These are phyloP conservation scores for Carettochelys insculpta DNA, from an alignment of 2,113 vertebrate species.

Conservation along the genomic window DNA sequence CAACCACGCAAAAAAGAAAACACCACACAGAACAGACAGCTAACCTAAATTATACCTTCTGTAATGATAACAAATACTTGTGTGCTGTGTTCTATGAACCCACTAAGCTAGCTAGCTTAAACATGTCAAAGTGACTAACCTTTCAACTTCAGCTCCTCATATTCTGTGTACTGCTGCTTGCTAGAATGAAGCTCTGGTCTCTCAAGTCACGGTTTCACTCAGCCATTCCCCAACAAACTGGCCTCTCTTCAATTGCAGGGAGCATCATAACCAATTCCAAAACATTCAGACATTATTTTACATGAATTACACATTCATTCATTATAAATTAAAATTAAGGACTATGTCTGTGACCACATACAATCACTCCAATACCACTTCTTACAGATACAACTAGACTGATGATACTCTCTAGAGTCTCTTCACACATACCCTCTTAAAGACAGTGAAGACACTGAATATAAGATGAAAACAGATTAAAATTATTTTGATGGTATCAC, in stretches of 20 bases:
- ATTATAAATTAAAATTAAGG: background rate
- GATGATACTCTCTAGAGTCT: background rate
- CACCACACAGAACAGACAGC: background rate
- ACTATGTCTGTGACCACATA: accelerated
- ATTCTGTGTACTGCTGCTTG: accelerated
- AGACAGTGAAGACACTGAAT: background rate
- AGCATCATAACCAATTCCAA: background rate
- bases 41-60: background rate
- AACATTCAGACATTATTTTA: background rate
- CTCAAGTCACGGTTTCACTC: background rate
- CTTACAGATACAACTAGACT: background rate
- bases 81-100: background rate
- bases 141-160: accelerated
- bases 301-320: background rate
- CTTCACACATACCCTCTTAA: background rate
- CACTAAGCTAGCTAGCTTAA: accelerated
- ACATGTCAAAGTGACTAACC: background rate
- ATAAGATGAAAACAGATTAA: background rate
- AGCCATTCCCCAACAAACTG: accelerated
- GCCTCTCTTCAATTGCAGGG: background rate
- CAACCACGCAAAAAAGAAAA: background rate
- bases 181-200: background rate
- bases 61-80: background rate
- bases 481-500: background rate
- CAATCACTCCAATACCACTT: background rate